Evolutionary conservation across 2,888 invertebrate genomes (phyloP), one percentile per base, ranked within the genome.

Genomic region (Heterodera filipjevi): DNA sequence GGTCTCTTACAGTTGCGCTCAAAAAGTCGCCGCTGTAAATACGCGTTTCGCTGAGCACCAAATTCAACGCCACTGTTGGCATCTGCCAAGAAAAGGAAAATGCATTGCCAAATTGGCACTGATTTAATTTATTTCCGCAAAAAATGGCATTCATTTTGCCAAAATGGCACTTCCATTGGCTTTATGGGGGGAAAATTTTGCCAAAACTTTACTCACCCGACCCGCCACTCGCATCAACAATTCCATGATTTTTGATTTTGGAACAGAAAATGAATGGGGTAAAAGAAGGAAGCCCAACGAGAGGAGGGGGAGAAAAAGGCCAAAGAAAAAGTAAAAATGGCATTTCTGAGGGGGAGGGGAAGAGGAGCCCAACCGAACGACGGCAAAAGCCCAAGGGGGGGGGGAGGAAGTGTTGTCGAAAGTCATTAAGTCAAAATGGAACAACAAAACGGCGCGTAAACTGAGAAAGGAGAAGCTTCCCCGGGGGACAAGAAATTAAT

Each of bases 21-120:
- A 88, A 82, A 66, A 66, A 79, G 66, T 88, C 87, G 22, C 87
- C 87, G 33, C 86, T 87, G 80, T 85, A 84, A 70, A 87, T 82
- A 76, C 85, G 71, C n/a, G 84, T 79, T 70, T 86, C 86, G 19
- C 80, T 78, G 64, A 88, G 80, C 10, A 86, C 86, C 66, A 88
- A 80, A 80, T 88, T 88, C 68, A 88, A 78, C 74, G 85, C 85
- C 6, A 87, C 85, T 5, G 87, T 86, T 10, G 88, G 88, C 88
- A 88, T 87, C 88, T 88, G 68, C 19, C 8, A 46, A 53, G 68
- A 16, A 22, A 49, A 19, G 14, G 46, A 2, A 49, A 49, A 49
- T 49, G 46, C 6, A 16, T 44, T 44, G 44, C 5, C 44, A 44
- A 10, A 44, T 44, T 49, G 22, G 46, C 35, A 12, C 27, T n/a